phyloP scores from a whole-genome alignment of 2,797 vertebrate species.

The Aulostomus chinensis region DNA sequence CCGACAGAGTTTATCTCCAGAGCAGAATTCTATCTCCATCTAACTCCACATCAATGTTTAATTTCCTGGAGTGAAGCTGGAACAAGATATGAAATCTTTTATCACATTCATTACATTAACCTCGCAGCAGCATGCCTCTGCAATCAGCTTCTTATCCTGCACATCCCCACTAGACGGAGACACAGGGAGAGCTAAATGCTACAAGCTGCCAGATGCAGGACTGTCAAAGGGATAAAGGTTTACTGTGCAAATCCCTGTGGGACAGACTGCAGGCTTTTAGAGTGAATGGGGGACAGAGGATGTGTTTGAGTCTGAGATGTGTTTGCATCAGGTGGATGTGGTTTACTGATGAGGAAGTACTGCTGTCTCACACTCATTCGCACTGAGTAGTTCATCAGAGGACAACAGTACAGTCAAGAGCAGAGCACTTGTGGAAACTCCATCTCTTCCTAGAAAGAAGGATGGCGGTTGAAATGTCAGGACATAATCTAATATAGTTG shows the following conservation, averaged over 20 bases:
- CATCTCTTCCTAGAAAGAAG: constrained; percentile 1
- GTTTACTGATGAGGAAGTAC: constrained; percentile 55
- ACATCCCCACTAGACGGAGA: constrained; percentile 48
- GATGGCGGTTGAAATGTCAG: too few species aligned
- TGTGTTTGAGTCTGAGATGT: too few species aligned
- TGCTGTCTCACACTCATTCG: constrained; percentile 15
- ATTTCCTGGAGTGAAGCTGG: constrained; percentile 36
- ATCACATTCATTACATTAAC: constrained; percentile 22
- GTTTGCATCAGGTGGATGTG: constrained; percentile 36
- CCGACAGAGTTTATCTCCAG: constrained; percentile 12
- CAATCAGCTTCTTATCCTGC: constrained; percentile 1
- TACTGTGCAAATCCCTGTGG: constrained; percentile 8
- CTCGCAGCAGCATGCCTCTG: neutral
- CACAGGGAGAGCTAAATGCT: constrained; percentile 3
- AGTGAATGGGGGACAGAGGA: constrained; percentile 4
- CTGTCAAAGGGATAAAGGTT: constrained; percentile 5
- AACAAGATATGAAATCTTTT: constrained; percentile 29
- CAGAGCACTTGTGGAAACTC: too few species aligned
- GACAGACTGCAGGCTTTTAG: constrained; percentile 20
- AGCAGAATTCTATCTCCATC: constrained; percentile 5
- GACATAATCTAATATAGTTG: too few species aligned
- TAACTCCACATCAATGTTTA: constrained; percentile 6
- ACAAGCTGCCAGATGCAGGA: constrained; percentile 3
- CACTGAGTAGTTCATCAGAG: constrained; percentile 50
- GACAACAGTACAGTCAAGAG: constrained; percentile 22